Evolutionary conservation across 2,797 vertebrate species (phyloP), one percentile per base, ranked within the genome.

Genomic region (Acipenser ruthenus): DNA sequence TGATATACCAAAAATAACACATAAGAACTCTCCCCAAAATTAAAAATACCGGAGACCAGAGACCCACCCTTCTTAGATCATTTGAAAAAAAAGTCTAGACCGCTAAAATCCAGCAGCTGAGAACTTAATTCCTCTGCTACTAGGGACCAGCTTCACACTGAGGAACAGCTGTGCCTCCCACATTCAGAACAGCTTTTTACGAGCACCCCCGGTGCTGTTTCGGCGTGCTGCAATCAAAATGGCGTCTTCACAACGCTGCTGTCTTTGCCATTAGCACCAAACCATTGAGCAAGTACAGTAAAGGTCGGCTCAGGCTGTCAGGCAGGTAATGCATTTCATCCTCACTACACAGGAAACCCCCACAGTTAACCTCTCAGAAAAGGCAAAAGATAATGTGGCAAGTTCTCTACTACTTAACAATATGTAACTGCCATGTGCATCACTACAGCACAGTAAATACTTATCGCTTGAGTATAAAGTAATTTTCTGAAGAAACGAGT

Each of bases 391-490:
- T 52, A 63, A 64, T 68, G 68, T 37, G 37, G 3, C 37, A 4
- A 37, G 37, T 37, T 37, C 37, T 63, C 67, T 69, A 50, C 55
- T 67, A 67, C 68, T 71, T 64, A 56, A 73, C 60, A 52, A 64
- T 69, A 72, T 5, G 37, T 37, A 37, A 37, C 37, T 37, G 37
- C 37, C 37, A 37, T 37, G 5, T 37, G 37, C 37, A 37, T 37
- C 37, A 37, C 37, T 37, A 37, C 37, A 37, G 37, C 65, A 60
- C 64, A 70, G 60, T 58, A 37, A 70, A 67, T 37, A 64, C n/a
- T 6, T 67, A 49, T 58, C 51, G 55, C 62, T 8, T 59, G 53
- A n/a, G n/a, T n/a, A n/a, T n/a, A 37, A 4, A 37, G 37, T 37
- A 37, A 37, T 37, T 37, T 4, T 4, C 37, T 37, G 37, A 37